These are phyloP conservation scores for Pollenia angustigena DNA, from an alignment of 2,888 invertebrate species.

Conservation along the genomic window DNA sequence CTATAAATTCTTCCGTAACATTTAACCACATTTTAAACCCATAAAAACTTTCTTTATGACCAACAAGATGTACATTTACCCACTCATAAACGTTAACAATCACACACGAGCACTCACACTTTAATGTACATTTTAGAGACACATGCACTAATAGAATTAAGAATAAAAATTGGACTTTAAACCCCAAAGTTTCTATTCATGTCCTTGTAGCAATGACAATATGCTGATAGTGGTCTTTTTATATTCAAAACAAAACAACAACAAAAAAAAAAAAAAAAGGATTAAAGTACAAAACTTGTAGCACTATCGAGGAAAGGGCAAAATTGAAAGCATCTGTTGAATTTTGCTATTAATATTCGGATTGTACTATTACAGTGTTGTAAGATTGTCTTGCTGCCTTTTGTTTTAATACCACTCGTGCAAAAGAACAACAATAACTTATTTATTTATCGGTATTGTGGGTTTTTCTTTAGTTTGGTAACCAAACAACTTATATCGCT, in stretches of 20 bases:
- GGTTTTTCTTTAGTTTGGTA: conserved; percentile 1
- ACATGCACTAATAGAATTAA: conserved; percentile 46
- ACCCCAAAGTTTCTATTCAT: conserved; percentile 52
- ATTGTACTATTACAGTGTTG: conserved; percentile 38
- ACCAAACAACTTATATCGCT: too few relatives aligned
- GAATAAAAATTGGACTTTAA: conserved; percentile 38
- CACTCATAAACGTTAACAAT: conserved; percentile 50
- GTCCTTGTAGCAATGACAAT: conserved; percentile 65
- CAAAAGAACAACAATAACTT: not conserved
- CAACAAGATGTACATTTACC: conserved; percentile 72
- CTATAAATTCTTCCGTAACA: conserved; percentile 72
- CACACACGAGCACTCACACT: conserved; percentile 10
- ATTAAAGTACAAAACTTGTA: conserved; percentile 52
- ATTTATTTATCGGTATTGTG: not conserved
- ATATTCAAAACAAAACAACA: not conserved
- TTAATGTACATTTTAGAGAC: not conserved
- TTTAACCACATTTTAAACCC: conserved; percentile 72
- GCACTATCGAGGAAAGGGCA: conserved; percentile 30
- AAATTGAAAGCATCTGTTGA: conserved; percentile 67
- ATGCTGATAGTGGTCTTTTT: conserved; percentile 55
- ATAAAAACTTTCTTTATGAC: conserved; percentile 72
- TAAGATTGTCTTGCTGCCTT: conserved; percentile 55
- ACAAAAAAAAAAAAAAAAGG: conserved; percentile 39
- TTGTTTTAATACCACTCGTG: conserved; percentile 14
- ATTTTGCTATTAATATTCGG: conserved; percentile 12